Evolutionary conservation across 2,888 invertebrate genomes (phyloP), one percentile per base, ranked within the genome.

Genomic region (Scelioninae gen. 1): DNA sequence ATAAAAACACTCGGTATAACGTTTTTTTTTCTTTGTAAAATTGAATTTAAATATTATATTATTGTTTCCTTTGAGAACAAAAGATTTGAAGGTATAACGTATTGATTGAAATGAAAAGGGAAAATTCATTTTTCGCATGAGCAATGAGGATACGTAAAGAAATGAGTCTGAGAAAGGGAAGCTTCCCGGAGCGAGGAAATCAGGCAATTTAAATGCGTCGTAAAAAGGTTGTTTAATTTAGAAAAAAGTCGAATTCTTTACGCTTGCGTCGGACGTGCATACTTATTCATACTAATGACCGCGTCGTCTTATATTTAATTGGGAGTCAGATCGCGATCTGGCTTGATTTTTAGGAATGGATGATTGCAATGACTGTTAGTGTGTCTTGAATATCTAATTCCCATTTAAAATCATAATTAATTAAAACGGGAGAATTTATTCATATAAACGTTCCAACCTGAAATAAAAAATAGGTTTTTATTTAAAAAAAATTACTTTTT

Each of bases 151-250:
- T 68, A 38, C 47, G 43, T 31, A 45, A 62, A 77, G 60, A 38
- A 71, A 60, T 58, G 58, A 79, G 55, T 60, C 58, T 23, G 16
- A 72, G 71, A 69, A 72, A 72, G 47, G 29, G 65, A n/a, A 38
- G 58, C 45, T 65, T 15, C 58, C 16, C 34, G 10, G 13, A 51
- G 63, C 23, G 16, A 60, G 74, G 74, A 89, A 91, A 91, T 90
- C 88, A 90, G 89, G 89, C 88, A 89, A 91, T 91, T 91, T 90
- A 90, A 90, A 91, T 91, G 88, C 90, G 86, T 86, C 86, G 89
- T 88, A 89, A 91, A 90, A 89, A 88, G 87, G 86, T 85, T 86
- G 86, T 89, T 89, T 90, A 90, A 91, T 91, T 90, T 89, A 90
- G 88, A 88, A 88, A 88, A 89, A 88, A 87, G 87, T 88, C 89